These are phyloP conservation scores for Drosophila funebris DNA, from an alignment of 1,140 invertebrate species.

Conservation along the genomic window DNA sequence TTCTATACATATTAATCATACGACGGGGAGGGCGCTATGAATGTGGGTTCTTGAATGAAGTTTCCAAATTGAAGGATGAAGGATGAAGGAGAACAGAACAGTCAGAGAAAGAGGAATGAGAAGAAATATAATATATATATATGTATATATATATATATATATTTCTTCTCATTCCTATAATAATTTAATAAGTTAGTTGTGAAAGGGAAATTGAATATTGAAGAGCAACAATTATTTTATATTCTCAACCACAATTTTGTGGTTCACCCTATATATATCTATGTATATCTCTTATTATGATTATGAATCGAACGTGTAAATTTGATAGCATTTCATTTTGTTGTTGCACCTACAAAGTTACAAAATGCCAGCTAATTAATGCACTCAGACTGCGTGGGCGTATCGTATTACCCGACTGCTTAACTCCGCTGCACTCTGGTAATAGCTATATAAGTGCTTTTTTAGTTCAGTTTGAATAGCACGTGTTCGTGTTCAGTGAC, in stretches of 20 bases:
- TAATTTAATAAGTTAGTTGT: no score
- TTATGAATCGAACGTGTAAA: not conserved
- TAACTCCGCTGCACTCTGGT: not conserved
- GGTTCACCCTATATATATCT: not conserved
- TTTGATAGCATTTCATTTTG: not conserved
- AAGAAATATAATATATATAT: no score
- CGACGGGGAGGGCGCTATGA: not conserved
- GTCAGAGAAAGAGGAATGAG: no score
- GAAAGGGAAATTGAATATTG: no score
- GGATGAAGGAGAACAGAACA: no score
- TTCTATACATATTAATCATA: conserved; percentile 14
- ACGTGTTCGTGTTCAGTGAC: conserved; percentile 1
- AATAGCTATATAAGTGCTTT: not conserved
- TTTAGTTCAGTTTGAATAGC: not conserved
- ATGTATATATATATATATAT: no score
- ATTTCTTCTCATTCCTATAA: no score
- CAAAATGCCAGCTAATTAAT: conserved; percentile 1
- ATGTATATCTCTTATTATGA: not conserved
- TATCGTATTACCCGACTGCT: conserved; percentile 1
- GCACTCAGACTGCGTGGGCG: not conserved
- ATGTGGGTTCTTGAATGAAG: not conserved
- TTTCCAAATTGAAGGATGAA: no score
- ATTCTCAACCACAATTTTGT: no score
- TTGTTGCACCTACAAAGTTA: conserved; percentile 1
- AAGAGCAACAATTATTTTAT: no score